Conservation (phyloP, 1,140 invertebrate species). For the Leptopilina clavipes region DNA sequence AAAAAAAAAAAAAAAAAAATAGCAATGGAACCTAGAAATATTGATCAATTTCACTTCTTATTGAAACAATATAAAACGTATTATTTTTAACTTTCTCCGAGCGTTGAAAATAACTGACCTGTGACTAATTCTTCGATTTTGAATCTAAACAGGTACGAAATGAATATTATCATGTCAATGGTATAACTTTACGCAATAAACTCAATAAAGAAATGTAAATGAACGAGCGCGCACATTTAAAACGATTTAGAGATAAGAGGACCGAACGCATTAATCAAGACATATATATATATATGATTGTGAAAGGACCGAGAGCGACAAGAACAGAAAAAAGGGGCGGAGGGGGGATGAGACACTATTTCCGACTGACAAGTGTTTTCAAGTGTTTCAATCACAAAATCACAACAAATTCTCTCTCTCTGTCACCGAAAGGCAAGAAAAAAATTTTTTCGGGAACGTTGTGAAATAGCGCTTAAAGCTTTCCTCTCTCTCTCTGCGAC, state of each 20-base stretch:
- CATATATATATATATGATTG: no score
- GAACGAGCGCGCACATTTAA: neutral
- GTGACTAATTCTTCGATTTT: neutral
- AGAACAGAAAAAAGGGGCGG: neutral
- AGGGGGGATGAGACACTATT: neutral
- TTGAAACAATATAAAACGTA: neutral
- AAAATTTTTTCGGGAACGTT: neutral
- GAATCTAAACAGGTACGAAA: neutral
- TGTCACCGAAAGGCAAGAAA: neutral
- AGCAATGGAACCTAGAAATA: no score
- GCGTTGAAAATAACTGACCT: neutral
- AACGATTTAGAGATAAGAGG: slow-evolving; percentile 8
- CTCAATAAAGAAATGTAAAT: slow-evolving; percentile 18
- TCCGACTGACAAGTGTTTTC: slow-evolving; percentile 25
- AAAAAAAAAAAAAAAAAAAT: no score
- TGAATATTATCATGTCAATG: neutral
- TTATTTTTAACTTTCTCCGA: neutral
- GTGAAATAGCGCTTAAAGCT: slow-evolving; percentile 13
- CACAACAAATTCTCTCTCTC: slow-evolving; percentile 26
- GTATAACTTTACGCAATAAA: neutral
- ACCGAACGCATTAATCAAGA: slow-evolving; percentile 19
- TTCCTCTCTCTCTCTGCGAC: slow-evolving; percentile 5
- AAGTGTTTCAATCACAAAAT: slow-evolving; percentile 31
- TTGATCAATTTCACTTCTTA: no score
- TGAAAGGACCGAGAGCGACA: slow-evolving; percentile 8